phyloP scores from a whole-genome alignment of 2,113 vertebrate genomes.

The Hirundichthys speculiger region DNA sequence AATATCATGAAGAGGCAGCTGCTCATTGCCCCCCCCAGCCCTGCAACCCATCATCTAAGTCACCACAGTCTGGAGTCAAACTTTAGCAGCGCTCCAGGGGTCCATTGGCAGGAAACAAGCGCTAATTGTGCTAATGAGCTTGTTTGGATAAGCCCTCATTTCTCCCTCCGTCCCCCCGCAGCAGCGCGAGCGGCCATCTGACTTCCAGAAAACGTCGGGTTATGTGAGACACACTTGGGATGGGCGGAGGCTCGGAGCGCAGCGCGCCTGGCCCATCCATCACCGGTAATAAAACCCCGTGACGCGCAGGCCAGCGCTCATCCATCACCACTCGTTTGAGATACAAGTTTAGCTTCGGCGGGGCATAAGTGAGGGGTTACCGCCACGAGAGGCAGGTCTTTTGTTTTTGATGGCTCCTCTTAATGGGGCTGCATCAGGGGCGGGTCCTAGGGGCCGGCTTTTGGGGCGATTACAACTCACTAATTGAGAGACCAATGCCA shows the following conservation, averaged over 20 bases:
- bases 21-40: slow-evolving; percentile 3
- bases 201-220: slow-evolving; percentile 51
- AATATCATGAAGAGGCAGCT: slow-evolving; percentile 15
- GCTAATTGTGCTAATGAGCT: slow-evolving; percentile 80
- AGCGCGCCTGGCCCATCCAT: slow-evolving; percentile 53
- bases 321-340: slow-evolving; percentile 80
- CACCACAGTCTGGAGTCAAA: slow-evolving; percentile 55
- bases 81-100: slow-evolving; percentile 61
- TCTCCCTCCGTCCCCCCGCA: slow-evolving; percentile 29
- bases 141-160: slow-evolving; percentile 68
- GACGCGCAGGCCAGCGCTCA: slow-evolving; percentile 56
- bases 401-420: slow-evolving; percentile 81
- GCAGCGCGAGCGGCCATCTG: slow-evolving; percentile 39
- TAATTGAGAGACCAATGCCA: slow-evolving; percentile 81
- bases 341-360: slow-evolving; percentile 70
- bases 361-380: slow-evolving; percentile 76
- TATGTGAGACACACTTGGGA: slow-evolving; percentile 55
- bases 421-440: slow-evolving; percentile 80
- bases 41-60: slow-evolving; percentile 16
- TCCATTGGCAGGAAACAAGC: slow-evolving; percentile 63
- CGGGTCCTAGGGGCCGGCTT: slow-evolving; percentile 77
- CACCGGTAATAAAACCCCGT: slow-evolving; percentile 67
- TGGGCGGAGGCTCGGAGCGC: slow-evolving; percentile 42
- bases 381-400: slow-evolving; percentile 79
- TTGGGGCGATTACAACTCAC: slow-evolving; percentile 81